A percentile compares a stretch with the other conserved stretches of the same genome.
Evolutionary conservation across 2,888 invertebrate species (phyloP).

Genomic region (Stenodema calcarata): DNA sequence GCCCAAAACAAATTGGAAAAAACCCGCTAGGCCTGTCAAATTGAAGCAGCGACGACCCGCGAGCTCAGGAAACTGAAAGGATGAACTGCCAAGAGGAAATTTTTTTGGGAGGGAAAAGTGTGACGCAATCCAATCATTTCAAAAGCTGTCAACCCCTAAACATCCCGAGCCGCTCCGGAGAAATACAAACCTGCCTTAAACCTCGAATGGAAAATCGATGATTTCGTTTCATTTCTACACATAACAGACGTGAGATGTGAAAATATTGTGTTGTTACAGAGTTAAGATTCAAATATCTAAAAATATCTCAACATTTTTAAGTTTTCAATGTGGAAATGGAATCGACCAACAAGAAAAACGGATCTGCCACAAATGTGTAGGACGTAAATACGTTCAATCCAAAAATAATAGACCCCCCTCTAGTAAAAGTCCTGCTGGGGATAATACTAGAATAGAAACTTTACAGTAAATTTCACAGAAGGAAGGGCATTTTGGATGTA

Average conservation of each 20-base stretch:
- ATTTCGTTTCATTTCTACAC: not conserved
- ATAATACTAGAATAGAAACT: too few relatives aligned
- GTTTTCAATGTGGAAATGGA: too few relatives aligned
- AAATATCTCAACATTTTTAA: too few relatives aligned
- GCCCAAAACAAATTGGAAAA: too few relatives aligned
- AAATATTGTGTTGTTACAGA: not conserved
- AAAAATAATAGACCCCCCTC: too few relatives aligned
- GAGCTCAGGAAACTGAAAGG: not conserved
- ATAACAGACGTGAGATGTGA: not conserved
- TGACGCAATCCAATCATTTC: slow-evolving; percentile 33
- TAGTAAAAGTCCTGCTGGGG: too few relatives aligned
- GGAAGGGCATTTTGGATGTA: too few relatives aligned
- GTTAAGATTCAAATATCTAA: too few relatives aligned
- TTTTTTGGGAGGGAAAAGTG: not conserved
- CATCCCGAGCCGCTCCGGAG: not conserved
- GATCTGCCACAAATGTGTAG: too few relatives aligned
- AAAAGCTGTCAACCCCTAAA: slow-evolving; percentile 15
- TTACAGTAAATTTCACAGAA: too few relatives aligned
- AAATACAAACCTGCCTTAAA: not conserved
- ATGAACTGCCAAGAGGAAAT: not conserved
- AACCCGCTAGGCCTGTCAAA: not conserved
- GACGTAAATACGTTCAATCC: too few relatives aligned
- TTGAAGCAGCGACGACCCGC: not conserved
- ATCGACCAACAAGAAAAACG: too few relatives aligned
- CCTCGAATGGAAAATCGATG: not conserved